Evolutionary conservation across 2,797 vertebrate genomes (phyloP).

Genomic region (Perodicticus potto): DNA sequence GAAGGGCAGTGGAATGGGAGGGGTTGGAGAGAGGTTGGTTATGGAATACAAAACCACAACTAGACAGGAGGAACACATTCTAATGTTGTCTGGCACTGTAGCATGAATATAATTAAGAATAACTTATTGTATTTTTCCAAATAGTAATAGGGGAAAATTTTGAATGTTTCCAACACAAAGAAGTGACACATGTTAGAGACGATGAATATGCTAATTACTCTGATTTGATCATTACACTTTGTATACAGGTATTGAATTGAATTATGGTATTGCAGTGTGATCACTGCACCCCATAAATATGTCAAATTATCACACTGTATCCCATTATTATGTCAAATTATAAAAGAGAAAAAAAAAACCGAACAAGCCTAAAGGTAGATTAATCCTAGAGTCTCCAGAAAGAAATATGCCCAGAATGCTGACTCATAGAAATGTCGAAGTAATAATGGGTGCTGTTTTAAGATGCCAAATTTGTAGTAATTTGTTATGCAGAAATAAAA

Average conservation of each 20-base stretch:
- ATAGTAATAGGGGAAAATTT: neutral
- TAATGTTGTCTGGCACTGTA: neutral
- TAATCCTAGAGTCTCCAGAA: neutral
- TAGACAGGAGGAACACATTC: neutral
- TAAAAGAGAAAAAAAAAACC: neutral
- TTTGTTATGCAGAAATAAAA: neutral
- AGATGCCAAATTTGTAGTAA: neutral
- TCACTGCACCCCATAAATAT: neutral
- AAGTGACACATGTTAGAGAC: neutral
- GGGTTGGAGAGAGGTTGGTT: neutral
- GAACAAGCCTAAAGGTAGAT: neutral
- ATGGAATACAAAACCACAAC: neutral
- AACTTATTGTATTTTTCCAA: neutral
- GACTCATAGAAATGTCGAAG: neutral
- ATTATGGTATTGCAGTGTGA: too few species aligned
- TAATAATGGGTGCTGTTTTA: neutral
- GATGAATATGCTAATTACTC: neutral
- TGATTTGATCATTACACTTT: neutral
- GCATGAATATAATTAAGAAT: neutral
- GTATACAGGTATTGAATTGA: neutral
- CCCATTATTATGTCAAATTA: neutral
- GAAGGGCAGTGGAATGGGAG: neutral
- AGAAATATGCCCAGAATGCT: neutral
- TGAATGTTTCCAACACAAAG: neutral
- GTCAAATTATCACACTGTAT: neutral